Evolutionary conservation across 1,140 invertebrate species (phyloP), one percentile per base, ranked within the genome.

Genomic region (Bathynomus jamesi): DNA sequence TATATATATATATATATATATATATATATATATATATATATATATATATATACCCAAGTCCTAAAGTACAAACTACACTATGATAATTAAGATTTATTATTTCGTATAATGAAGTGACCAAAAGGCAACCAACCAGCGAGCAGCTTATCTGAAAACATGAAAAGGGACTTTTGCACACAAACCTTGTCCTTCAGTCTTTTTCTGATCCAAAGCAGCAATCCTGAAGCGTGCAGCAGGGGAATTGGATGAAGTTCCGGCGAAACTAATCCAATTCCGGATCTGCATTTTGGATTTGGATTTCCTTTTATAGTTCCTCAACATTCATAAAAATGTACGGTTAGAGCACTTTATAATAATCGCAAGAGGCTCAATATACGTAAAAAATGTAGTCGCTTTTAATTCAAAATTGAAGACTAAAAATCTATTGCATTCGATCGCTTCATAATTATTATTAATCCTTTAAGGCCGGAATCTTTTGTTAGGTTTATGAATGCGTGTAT

Each of bases 251-350:
- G 67, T 73, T 25, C 71, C 71, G 21, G 71, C 71, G 64, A 73
- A 73, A 28, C 71, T 73, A 69, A 73, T 73, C 71, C 71, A 73
- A 61, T 73, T 73, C 3, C 71, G 71, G 21, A 73, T 73, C 24
- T 73, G 71, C 71, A 73, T 73, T 29, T 68, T 72, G 65, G n/a
- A 24, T 28, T 29, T 32, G 46, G 40, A 53, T 53, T 53, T 53
- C 21, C 40, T 53, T 53, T 21, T 53, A 21, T 53, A 53, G 21
- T 21, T 53, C 21, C 40, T 53, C 40, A 53, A 53, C 40, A 53
- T 53, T 53, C 40, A 53, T 17, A 53, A 53, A 1, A 53, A 53
- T n/a, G n/a, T n/a, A n/a, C n/a, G n/a, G n/a, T n/a, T n/a, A n/a
- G n/a, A n/a, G n/a, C n/a, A n/a, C n/a, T n/a, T n/a, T n/a, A n/a